These are phyloP conservation scores for Galeruca laticollis DNA, from an alignment of 2,888 invertebrate species.

Conservation along the genomic window DNA sequence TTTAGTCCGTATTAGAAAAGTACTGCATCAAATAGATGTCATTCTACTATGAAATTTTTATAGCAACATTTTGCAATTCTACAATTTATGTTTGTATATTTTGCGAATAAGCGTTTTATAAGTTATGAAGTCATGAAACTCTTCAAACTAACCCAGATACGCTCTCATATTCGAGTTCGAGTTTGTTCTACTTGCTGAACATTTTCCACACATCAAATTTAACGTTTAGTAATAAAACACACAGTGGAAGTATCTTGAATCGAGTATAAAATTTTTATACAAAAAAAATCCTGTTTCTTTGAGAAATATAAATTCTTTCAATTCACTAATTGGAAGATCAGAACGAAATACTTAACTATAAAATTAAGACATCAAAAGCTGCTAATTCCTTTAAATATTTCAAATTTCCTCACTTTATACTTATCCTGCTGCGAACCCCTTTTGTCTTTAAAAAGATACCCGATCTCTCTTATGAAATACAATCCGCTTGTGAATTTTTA, in stretches of 20 bases:
- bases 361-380: constrained; percentile 1
- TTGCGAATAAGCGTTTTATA: not conserved
- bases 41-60: too few species aligned
- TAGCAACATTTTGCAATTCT: not conserved
- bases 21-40: too few species aligned
- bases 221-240: too few species aligned
- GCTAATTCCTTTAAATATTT: not conserved
- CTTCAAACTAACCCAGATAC: not conserved
- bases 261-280: too few species aligned
- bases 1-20: too few species aligned
- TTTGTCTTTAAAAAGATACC: not conserved
- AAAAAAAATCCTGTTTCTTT: too few species aligned
- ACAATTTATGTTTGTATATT: not conserved
- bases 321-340: not conserved
- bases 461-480: not conserved
- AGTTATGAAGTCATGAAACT: not conserved
- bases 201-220: not conserved
- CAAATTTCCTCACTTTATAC: not conserved
- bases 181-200: not conserved
- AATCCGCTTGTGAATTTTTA: not conserved
- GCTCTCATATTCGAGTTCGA: not conserved
- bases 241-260: too few species aligned
- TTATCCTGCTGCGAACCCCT: not conserved
- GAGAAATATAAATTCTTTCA: too few species aligned
- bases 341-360: not conserved